phyloP scores from a whole-genome alignment of 2,113 vertebrate genomes.

The Callocephalon fimbriatum region DNA sequence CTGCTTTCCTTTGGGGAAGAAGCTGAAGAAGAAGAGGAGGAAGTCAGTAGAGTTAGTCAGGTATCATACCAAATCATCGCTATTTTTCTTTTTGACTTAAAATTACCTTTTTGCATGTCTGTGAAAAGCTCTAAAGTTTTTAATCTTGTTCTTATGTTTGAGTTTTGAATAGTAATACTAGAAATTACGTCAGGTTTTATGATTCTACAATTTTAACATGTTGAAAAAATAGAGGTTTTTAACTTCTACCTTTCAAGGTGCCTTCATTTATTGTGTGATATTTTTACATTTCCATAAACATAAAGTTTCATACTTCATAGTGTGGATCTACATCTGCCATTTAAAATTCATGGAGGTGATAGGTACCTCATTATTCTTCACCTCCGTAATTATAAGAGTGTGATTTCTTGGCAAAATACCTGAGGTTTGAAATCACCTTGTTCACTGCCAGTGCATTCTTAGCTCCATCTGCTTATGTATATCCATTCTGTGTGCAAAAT shows the following conservation, averaged over 20 bases:
- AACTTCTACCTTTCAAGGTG: background rate
- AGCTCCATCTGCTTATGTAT: background rate
- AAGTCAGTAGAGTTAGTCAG: constrained; percentile 95
- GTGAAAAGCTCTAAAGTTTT: background rate
- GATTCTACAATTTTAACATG: background rate
- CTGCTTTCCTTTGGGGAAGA: constrained; percentile 97
- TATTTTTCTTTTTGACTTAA: background rate
- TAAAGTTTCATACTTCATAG: background rate
- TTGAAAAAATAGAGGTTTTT: background rate
- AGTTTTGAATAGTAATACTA: background rate
- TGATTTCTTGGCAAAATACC: background rate
- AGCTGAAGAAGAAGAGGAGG: constrained; percentile 96
- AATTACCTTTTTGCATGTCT: background rate
- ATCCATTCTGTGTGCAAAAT: background rate
- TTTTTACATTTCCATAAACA: background rate
- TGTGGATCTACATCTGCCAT: background rate
- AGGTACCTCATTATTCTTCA: background rate
- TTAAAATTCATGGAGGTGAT: background rate
- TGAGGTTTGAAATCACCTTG: background rate
- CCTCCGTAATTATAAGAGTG: background rate
- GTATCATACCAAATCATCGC: constrained; percentile 65
- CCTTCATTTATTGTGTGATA: background rate
- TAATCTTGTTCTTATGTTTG: background rate
- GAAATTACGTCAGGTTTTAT: background rate
- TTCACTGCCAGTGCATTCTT: background rate